Evolutionary conservation across 1,140 invertebrate genomes (phyloP).

Genomic region (Brachionus rotundiformis): DNA sequence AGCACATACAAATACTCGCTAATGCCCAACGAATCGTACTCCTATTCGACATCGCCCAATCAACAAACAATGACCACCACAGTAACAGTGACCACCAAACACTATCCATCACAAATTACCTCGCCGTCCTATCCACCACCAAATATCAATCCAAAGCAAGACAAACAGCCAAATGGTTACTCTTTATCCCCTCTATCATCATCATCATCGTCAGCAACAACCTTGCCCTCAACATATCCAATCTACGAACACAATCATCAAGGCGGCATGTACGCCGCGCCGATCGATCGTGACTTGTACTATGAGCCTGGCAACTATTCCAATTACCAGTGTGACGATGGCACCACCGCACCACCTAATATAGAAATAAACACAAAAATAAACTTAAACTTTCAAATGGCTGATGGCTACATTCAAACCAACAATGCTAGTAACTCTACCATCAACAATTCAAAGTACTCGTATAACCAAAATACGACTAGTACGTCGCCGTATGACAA

Average conservation of each 20-base stretch:
- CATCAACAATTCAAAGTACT: no score
- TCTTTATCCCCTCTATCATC: no score
- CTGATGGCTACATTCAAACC: background rate
- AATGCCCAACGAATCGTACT: background rate
- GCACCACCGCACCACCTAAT: background rate
- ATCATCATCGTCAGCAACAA: background rate
- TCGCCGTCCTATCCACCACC: background rate
- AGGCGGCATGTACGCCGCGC: no score
- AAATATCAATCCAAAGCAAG: background rate
- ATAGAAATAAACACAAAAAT: constrained; percentile 29
- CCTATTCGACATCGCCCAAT: background rate
- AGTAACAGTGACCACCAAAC: constrained; percentile 24
- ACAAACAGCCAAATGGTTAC: background rate
- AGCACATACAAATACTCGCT: background rate
- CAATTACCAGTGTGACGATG: background rate
- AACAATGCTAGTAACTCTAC: background rate
- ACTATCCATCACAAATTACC: background rate
- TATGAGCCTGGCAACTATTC: background rate
- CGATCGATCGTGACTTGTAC: background rate
- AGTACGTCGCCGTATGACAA: background rate
- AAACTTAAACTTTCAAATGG: background rate
- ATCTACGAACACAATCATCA: background rate
- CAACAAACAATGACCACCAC: background rate
- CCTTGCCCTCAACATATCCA: no score
- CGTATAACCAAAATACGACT: no score